phyloP scores from a whole-genome alignment of 2,888 invertebrate species.

The Drosophila picticornis region DNA sequence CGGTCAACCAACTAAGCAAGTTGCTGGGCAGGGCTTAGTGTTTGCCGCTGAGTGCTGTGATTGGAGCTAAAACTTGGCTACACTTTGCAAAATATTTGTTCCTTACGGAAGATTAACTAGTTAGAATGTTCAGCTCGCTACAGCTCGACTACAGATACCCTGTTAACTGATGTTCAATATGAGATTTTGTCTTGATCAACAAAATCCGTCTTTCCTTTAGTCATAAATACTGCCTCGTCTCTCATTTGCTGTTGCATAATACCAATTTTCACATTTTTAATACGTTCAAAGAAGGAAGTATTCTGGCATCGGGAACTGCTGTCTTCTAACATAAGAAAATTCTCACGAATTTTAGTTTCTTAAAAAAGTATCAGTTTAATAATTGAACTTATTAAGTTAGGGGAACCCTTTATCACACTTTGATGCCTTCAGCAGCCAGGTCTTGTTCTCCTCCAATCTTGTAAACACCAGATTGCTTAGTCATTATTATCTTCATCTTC shows the following conservation, averaged over 20 bases:
- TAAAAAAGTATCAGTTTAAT: not conserved
- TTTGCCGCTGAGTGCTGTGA: conserved; percentile 7
- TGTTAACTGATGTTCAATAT: not conserved
- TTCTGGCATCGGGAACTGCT: not conserved
- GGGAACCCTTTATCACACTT: not conserved
- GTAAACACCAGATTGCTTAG: not conserved
- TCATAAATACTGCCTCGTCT: not conserved
- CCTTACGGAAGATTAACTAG: not conserved
- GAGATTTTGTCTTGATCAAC: not conserved
- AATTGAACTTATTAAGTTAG: not conserved
- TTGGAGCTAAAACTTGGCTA: not conserved
- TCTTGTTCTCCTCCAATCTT: not conserved
- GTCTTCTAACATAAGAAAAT: not conserved
- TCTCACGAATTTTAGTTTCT: not conserved
- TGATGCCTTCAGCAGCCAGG: not conserved
- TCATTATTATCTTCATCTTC: not conserved
- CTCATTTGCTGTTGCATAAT: no score
- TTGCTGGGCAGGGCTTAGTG: conserved; percentile 5
- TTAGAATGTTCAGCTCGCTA: not conserved
- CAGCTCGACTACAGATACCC: not conserved
- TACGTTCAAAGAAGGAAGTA: not conserved
- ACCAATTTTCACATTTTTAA: not conserved
- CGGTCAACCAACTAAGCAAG: conserved; percentile 5
- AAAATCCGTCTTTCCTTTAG: no score
- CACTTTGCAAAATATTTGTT: not conserved